Evolutionary conservation across 2,888 invertebrate species (phyloP).

Genomic region (Tethea ocularis): DNA sequence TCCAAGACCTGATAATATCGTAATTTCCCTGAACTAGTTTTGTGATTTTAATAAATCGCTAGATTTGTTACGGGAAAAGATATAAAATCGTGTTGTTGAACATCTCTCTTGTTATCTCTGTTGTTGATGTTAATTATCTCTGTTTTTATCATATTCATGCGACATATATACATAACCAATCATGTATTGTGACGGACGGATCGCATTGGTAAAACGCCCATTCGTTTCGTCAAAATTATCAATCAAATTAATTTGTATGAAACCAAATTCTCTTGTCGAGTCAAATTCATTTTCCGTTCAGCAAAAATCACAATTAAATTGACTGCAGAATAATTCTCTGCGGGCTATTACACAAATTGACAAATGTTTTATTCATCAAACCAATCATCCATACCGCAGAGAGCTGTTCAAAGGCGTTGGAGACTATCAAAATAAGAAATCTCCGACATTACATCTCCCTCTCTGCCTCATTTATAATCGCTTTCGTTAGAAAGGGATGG

Average conservation of each 20-base stretch:
- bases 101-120: too few relatives aligned
- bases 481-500: slow-evolving; percentile 33
- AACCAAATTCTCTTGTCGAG: neutral
- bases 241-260: neutral
- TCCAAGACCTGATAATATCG: too few relatives aligned
- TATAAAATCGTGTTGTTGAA: too few relatives aligned
- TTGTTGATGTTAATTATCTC: too few relatives aligned
- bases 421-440: slow-evolving; percentile 63
- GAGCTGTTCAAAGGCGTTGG: slow-evolving; percentile 74
- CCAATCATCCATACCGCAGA: slow-evolving; percentile 75
- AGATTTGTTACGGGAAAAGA: too few relatives aligned
- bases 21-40: too few relatives aligned
- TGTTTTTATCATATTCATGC: too few relatives aligned
- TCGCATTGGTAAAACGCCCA: neutral
- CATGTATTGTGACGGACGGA: neutral
- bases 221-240: neutral
- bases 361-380: slow-evolving; percentile 79
- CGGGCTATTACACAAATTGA: slow-evolving; percentile 76
- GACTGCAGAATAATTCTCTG: slow-evolving; percentile 69
- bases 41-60: too few relatives aligned
- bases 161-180: neutral
- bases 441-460: slow-evolving; percentile 31
- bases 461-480: slow-evolving; percentile 14
- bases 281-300: slow-evolving; percentile 8
- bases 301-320: slow-evolving; percentile 52